These are phyloP conservation scores for Hydraecia micacea DNA, from an alignment of 2,888 invertebrate species.

Conservation along the genomic window DNA sequence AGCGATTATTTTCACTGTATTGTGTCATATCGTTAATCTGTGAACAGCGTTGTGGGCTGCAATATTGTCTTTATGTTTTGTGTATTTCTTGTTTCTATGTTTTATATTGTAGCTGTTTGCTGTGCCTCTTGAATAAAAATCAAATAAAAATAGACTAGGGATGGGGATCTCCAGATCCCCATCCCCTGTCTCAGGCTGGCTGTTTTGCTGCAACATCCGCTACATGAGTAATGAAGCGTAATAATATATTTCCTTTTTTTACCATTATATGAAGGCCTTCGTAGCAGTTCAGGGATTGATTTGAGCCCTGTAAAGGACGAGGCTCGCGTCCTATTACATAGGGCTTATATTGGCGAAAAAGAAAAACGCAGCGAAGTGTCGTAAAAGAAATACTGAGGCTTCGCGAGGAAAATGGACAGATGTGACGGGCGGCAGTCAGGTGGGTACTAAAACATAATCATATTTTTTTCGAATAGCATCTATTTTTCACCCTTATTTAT, in stretches of 20 bases:
- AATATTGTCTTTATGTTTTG: no score
- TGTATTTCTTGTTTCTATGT: no score
- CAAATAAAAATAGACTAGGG: no score
- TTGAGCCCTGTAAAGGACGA: conserved; percentile 20
- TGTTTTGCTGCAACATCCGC: conserved; percentile 8
- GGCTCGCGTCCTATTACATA: conserved; percentile 35
- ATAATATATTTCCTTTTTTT: conserved; percentile 8
- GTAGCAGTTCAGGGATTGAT: conserved; percentile 38
- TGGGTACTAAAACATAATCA: conserved; percentile 5
- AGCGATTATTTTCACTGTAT: no score
- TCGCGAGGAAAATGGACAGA: conserved; percentile 25
- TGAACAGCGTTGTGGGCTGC: no score
- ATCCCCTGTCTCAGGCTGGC: no score
- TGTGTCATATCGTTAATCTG: no score
- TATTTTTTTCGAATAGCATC: neutral
- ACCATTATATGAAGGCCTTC: conserved; percentile 16
- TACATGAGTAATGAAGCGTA: conserved; percentile 4
- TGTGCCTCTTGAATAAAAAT: no score
- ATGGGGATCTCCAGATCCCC: no score
- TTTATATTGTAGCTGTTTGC: no score
- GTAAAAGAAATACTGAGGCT: conserved; percentile 45
- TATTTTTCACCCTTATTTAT: neutral
- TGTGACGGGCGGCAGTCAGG: neutral
- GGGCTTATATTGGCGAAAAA: conserved; percentile 27
- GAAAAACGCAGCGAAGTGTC: conserved; percentile 16